Base-by-base conservation (phyloP, 2,113 vertebrate genomes). In the Bubo scandiacus region DNA sequence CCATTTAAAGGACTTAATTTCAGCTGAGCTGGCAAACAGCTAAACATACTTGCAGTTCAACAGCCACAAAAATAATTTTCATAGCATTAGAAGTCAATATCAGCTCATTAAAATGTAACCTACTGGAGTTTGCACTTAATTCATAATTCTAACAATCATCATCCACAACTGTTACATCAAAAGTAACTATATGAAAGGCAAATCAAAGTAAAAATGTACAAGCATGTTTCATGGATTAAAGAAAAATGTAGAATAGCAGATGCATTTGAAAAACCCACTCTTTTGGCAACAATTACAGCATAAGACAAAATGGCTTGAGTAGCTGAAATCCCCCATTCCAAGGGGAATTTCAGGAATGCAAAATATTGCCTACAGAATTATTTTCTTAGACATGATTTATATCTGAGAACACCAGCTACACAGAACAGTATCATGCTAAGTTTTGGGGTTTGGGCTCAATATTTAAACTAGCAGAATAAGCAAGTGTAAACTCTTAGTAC, bases 171-270 rank as follows among this genome's bases (percentile, higher is more conserved):
- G n/a, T 25, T 88, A 87, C 72, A 86, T 93, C 86, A 86, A 61
- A 84, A 90, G 34, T 32, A 92, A 86, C 40, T 73, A 79, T 22
- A 82, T n/a, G 26, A 82, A 93, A 95, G 34, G 58, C 20, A 96
- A 90, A 92, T 49, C 47, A 84, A 94, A 96, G 70, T 57, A 81
- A 89, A 87, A 96, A 82, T 26, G 57, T 65, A 81, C 27, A 49
- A 90, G 65, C 16, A 25, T 11, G 63, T 55, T 95, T 74, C 47
- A 86, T 11, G 52, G 29, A 91, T 88, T 87, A 88, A 81, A 86
- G 63, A 52, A 91, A 82, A 92, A 86, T 4, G 40, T 8, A 58
- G 71, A 94, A 86, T n/a, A 94, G 75, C 88, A 87, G 38, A 89
- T 11, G 67, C 10, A 43, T 51, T 90, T 34, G 52, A 82, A 84